Percentiles rank a stretch among this genome's conserved stretches.
These are phyloP conservation scores for Luffia ferchaultella DNA, from an alignment of 2,888 invertebrate species.

Conservation along the genomic window DNA sequence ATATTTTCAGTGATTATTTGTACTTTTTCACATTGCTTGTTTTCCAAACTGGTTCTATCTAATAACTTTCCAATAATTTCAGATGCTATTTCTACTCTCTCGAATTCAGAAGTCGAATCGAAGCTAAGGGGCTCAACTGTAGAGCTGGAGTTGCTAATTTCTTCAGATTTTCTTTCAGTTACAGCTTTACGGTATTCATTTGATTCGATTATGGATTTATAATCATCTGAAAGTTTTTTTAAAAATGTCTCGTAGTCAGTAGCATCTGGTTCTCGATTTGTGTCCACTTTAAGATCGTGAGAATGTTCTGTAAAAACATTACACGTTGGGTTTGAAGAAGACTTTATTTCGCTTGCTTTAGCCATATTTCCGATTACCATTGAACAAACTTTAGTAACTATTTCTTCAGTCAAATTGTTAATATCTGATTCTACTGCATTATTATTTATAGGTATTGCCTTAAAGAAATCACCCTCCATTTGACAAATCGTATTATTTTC, in stretches of 20 bases:
- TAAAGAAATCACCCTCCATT: too few relatives aligned
- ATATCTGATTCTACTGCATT: slow-evolving; percentile 10
- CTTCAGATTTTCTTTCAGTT: not conserved
- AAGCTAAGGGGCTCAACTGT: slow-evolving; percentile 29
- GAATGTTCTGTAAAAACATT: too few relatives aligned
- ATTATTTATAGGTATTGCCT: too few relatives aligned
- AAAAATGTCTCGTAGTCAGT: too few relatives aligned
- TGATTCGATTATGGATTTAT: not conserved
- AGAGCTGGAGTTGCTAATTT: slow-evolving; percentile 21
- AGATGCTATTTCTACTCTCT: slow-evolving; percentile 40
- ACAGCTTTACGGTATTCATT: not conserved
- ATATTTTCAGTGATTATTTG: not conserved
- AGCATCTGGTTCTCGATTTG: too few relatives aligned
- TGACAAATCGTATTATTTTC: too few relatives aligned
- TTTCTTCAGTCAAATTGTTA: not conserved
- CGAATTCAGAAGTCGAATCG: slow-evolving; percentile 50
- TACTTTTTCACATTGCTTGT: not conserved
- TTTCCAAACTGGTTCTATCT: slow-evolving; percentile 27
- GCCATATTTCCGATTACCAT: too few relatives aligned
- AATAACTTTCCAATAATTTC: slow-evolving; percentile 34
- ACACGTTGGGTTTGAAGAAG: too few relatives aligned
- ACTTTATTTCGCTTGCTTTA: too few relatives aligned
- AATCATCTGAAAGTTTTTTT: too few relatives aligned
- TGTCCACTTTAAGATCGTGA: too few relatives aligned
- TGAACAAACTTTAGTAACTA: too few relatives aligned